Evolutionary conservation across 2,888 invertebrate species (phyloP).

Genomic region (Alsophila aescularia): DNA sequence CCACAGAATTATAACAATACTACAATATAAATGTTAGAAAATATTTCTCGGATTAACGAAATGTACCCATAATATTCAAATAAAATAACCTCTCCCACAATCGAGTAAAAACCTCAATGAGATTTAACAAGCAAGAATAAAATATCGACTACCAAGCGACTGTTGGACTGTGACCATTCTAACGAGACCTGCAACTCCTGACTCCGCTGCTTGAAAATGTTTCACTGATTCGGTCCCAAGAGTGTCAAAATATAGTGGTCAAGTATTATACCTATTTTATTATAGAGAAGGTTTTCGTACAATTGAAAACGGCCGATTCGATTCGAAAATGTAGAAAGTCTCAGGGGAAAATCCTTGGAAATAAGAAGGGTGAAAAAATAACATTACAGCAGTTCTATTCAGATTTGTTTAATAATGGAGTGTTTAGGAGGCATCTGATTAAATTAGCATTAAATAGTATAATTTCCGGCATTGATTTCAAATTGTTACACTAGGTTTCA

Average conservation of each 20-base stretch:
- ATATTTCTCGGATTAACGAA: slow-evolving; percentile 37
- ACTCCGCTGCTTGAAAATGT: slow-evolving; percentile 16
- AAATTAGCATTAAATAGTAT: no score
- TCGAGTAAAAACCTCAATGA: slow-evolving; percentile 72
- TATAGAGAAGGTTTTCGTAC: slow-evolving; percentile 70
- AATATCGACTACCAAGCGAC: slow-evolving; percentile 70
- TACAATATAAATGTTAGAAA: slow-evolving; percentile 21
- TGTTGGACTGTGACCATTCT: slow-evolving; percentile 49
- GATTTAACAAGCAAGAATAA: slow-evolving; percentile 77
- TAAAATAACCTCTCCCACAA: slow-evolving; percentile 50
- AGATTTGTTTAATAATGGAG: slow-evolving; percentile 20
- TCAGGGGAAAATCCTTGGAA: slow-evolving; percentile 62
- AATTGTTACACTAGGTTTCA: no score
- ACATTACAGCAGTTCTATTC: slow-evolving; percentile 40
- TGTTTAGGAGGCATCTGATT: neutral
- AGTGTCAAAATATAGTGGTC: slow-evolving; percentile 47
- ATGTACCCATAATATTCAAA: slow-evolving; percentile 49
- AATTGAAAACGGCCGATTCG: slow-evolving; percentile 68
- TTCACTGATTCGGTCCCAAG: slow-evolving; percentile 1
- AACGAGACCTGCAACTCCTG: slow-evolving; percentile 29
- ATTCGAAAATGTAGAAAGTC: slow-evolving; percentile 76
- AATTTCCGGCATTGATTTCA: no score
- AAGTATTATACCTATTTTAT: slow-evolving; percentile 57
- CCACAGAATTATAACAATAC: slow-evolving; percentile 10
- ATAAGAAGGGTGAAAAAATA: slow-evolving; percentile 44